Conservation (phyloP, 92 coral and sea anemone species). For the Pocillopora meandrina region DNA sequence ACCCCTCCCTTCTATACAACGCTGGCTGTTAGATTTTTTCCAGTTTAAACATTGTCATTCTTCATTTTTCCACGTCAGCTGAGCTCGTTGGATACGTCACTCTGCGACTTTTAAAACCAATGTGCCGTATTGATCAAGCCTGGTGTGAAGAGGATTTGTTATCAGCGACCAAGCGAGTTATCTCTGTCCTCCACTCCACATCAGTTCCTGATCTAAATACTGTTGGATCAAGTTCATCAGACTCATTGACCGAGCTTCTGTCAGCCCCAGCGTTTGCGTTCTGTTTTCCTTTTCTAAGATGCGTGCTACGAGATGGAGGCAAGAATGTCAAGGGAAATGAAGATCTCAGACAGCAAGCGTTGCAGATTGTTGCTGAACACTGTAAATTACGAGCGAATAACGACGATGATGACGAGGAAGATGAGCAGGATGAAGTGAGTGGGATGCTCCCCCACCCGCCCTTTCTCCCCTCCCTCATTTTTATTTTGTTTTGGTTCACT, state of each 20-base stretch:
- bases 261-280: constrained; percentile 85
- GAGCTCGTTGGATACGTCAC: constrained; percentile 66
- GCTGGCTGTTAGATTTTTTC: not conserved
- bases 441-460: not conserved
- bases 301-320: constrained; percentile 77
- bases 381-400: constrained; percentile 78
- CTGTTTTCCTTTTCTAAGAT: constrained; percentile 86
- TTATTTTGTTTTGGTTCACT: too few relatives aligned
- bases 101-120: constrained; percentile 70
- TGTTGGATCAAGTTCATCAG: constrained; percentile 20
- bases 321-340: constrained; percentile 71
- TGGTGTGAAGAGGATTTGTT: constrained; percentile 78
- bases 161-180: constrained; percentile 65
- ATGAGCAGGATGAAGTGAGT: constrained; percentile 3
- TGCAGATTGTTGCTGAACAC: constrained; percentile 79
- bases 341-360: constrained; percentile 69
- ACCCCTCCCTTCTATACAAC: too few relatives aligned
- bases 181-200: constrained; percentile 54
- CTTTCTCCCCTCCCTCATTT: too few relatives aligned
- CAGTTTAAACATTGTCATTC: not conserved
- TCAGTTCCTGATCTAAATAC: constrained; percentile 38
- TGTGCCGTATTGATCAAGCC: constrained; percentile 55
- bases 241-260: constrained; percentile 42
- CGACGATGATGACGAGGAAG: constrained; percentile 41
- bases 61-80: constrained; percentile 34